A percentile compares a stretch with the other conserved stretches of the same genome.
Conservation (phyloP, 1,140 invertebrate species). For the Branchinecta lynchi region DNA sequence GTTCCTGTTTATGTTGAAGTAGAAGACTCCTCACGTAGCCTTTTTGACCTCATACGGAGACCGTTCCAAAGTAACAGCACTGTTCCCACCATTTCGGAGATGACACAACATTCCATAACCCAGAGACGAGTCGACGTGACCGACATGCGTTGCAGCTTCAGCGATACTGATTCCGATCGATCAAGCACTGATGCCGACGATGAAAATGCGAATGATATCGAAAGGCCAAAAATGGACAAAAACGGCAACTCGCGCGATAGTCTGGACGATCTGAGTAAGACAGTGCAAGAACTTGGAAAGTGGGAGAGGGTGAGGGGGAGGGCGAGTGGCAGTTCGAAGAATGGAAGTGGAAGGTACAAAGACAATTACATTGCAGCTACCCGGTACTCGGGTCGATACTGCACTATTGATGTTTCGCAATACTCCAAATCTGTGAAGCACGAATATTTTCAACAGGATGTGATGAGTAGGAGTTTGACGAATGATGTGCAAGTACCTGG, state of each 20-base stretch:
- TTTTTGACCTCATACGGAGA: not conserved
- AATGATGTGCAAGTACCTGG: slow-evolving; percentile 11
- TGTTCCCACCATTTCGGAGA: not conserved
- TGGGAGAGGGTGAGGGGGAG: slow-evolving; percentile 20
- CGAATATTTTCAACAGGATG: not conserved
- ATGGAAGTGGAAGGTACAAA: not conserved
- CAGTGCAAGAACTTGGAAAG: slow-evolving; percentile 11
- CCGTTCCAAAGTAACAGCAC: slow-evolving; percentile 3
- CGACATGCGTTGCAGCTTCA: not conserved
- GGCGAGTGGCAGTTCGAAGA: slow-evolving; percentile 18
- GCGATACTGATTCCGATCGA: not conserved
- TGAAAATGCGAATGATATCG: slow-evolving; percentile 7
- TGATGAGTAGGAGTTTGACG: not conserved
- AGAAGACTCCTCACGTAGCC: not conserved
- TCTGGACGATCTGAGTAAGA: slow-evolving; percentile 12
- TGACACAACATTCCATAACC: not conserved
- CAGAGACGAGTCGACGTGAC: not conserved
- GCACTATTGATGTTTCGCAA: not conserved
- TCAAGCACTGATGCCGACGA: not conserved
- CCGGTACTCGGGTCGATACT: not conserved
- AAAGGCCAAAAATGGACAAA: not conserved
- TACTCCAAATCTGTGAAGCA: not conserved
- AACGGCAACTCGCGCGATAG: slow-evolving; percentile 8
- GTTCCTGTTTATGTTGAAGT: not conserved
- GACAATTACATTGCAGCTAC: not conserved